Conservation (phyloP, 2,797 vertebrate genomes). For the Clarias fuscus region DNA sequence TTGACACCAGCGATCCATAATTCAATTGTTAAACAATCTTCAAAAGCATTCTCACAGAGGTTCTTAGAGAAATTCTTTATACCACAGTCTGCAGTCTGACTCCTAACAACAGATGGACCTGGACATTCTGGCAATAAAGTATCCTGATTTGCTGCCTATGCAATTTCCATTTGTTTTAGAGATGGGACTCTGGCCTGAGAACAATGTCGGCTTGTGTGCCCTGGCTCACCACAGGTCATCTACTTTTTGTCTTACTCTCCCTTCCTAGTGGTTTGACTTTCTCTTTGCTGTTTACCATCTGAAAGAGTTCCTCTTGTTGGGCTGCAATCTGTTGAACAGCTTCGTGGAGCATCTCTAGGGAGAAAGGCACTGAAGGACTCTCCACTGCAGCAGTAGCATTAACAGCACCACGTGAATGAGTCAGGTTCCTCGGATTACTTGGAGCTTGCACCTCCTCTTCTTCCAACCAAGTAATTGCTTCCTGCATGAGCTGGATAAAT, state of each 20-base stretch:
- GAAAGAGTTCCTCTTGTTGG: conserved; percentile 43
- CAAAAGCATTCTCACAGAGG: too few species aligned
- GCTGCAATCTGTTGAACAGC: conserved; percentile 39
- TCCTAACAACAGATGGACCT: not conserved
- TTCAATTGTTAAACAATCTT: not conserved
- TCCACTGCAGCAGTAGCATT: not conserved
- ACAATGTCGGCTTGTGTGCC: conserved; percentile 37
- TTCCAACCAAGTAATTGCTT: conserved; percentile 39
- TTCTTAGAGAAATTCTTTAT: too few species aligned
- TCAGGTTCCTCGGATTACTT: not conserved
- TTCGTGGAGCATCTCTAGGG: conserved; percentile 26
- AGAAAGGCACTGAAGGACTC: not conserved
- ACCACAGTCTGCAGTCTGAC: not conserved
- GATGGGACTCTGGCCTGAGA: not conserved
- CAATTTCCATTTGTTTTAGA: too few species aligned
- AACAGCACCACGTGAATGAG: not conserved
- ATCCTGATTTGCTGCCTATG: not conserved
- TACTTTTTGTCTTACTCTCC: not conserved
- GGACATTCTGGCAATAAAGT: not conserved
- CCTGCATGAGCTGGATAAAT: conserved; percentile 40
- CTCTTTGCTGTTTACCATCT: not conserved
- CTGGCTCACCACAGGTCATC: conserved; percentile 22
- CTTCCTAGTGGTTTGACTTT: not conserved
- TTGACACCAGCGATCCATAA: not conserved
- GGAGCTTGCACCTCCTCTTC: conserved; percentile 33